Evolutionary conservation across 2,888 invertebrate genomes (phyloP).

Genomic region (Philhelius pedissequus): DNA sequence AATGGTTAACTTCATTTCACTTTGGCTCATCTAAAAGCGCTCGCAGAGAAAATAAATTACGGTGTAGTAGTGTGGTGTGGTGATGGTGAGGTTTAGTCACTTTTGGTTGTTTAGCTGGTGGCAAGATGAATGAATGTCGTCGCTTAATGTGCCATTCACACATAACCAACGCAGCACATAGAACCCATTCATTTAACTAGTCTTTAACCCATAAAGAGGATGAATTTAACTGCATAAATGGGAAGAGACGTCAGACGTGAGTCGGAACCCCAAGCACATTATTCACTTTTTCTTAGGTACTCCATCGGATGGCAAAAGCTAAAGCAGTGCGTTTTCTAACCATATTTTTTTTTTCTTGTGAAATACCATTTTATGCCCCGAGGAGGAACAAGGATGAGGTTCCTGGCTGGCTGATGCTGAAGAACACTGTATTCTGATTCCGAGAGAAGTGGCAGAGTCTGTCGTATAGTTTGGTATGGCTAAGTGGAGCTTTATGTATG

Average conservation of each 20-base stretch:
- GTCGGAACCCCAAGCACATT: slow-evolving; percentile 18
- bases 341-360: not conserved
- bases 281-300: slow-evolving; percentile 12
- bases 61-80: slow-evolving; percentile 13
- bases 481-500: slow-evolving; percentile 54
- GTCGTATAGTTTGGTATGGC: slow-evolving; percentile 22
- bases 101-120: slow-evolving; percentile 40
- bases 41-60: slow-evolving; percentile 11
- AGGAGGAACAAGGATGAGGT: slow-evolving; percentile 9
- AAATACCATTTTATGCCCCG: slow-evolving; percentile 16
- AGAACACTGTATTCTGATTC: not conserved
- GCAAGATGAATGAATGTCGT: slow-evolving; percentile 49
- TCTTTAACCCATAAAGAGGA: slow-evolving; percentile 61
- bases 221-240: slow-evolving; percentile 55
- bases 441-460: not conserved
- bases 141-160: slow-evolving; percentile 47
- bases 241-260: slow-evolving; percentile 37
- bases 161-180: slow-evolving; percentile 32
- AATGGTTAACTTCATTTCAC: slow-evolving; percentile 29
- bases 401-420: not conserved
- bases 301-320: not conserved
- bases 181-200: slow-evolving; percentile 56
- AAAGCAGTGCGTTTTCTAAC: slow-evolving; percentile 26
- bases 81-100: slow-evolving; percentile 39
- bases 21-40: not conserved